phyloP scores from a whole-genome alignment of 2,888 invertebrate genomes.

The Pachydiplax longipennis region DNA sequence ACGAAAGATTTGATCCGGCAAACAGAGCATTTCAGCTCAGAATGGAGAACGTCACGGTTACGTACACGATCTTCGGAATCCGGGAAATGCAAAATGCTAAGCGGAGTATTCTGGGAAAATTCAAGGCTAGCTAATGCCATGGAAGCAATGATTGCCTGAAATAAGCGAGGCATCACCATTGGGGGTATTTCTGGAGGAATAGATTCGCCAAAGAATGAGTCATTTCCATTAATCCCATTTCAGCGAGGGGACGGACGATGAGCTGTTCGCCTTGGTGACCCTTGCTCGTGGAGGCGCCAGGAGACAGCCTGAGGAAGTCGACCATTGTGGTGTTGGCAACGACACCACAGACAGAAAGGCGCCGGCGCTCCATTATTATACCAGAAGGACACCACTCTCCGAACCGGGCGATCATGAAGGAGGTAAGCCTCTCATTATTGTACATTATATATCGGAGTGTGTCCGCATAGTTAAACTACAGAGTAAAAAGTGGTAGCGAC shows the following conservation, averaged over 20 bases:
- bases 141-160: background rate
- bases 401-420: background rate
- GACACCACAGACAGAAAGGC: background rate
- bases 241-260: background rate
- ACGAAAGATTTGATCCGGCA: no score
- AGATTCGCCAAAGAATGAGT: background rate
- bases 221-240: background rate
- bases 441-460: no score
- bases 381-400: background rate
- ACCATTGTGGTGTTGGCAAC: constrained; percentile 4
- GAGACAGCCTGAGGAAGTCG: background rate
- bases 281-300: background rate
- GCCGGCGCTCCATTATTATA: background rate
- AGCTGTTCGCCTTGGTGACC: constrained; percentile 13
- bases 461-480: no score
- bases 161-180: background rate
- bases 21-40: no score
- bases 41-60: no score
- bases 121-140: background rate
- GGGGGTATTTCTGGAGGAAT: background rate
- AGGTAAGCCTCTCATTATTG: background rate
- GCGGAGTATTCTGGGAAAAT: background rate
- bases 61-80: no score
- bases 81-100: no score
- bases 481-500: no score